Percentiles rank a stretch among this genome's conserved stretches.
Evolutionary conservation across 2,888 invertebrate genomes (phyloP).

Genomic region (Ganaspis brasiliensis): DNA sequence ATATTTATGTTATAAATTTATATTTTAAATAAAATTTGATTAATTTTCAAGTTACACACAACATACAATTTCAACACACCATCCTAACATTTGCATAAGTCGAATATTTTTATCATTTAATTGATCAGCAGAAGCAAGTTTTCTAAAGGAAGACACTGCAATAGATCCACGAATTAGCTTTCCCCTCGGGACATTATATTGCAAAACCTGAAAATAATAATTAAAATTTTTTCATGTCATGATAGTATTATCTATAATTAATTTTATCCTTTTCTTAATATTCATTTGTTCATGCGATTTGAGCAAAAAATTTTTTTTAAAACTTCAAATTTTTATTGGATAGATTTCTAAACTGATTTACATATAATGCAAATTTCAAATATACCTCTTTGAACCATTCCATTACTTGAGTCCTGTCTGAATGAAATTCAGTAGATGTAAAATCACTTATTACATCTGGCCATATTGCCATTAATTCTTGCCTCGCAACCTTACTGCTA

Average conservation of each 20-base stretch:
- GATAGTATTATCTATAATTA: too few relatives aligned
- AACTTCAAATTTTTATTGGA: too few relatives aligned
- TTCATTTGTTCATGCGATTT: too few relatives aligned
- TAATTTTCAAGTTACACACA: not conserved
- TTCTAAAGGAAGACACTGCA: conserved; percentile 88
- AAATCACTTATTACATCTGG: conserved; percentile 93
- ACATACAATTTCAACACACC: conserved; percentile 96
- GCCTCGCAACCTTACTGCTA: conserved; percentile 91
- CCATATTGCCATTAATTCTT: conserved; percentile 94
- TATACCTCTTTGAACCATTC: conserved; percentile 91
- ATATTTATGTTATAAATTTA: too few relatives aligned
- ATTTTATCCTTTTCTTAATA: too few relatives aligned
- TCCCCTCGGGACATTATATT: conserved; percentile 96
- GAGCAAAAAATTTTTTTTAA: too few relatives aligned
- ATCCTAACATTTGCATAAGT: conserved; percentile 92
- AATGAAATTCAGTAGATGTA: conserved; percentile 88
- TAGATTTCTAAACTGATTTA: too few relatives aligned
- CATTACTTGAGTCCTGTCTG: conserved; percentile 89
- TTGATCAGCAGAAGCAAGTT: conserved; percentile 85
- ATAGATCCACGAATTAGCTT: conserved; percentile 93
- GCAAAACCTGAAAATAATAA: conserved; percentile 86
- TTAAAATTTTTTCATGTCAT: too few relatives aligned
- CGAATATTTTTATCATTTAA: conserved; percentile 89
- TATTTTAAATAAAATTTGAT: too few relatives aligned
- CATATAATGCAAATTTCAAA: too few relatives aligned